Percentiles rank a stretch among this genome's conserved stretches.
These are phyloP conservation scores for Ophraella communa DNA, from an alignment of 2,888 invertebrate species.

Conservation along the genomic window DNA sequence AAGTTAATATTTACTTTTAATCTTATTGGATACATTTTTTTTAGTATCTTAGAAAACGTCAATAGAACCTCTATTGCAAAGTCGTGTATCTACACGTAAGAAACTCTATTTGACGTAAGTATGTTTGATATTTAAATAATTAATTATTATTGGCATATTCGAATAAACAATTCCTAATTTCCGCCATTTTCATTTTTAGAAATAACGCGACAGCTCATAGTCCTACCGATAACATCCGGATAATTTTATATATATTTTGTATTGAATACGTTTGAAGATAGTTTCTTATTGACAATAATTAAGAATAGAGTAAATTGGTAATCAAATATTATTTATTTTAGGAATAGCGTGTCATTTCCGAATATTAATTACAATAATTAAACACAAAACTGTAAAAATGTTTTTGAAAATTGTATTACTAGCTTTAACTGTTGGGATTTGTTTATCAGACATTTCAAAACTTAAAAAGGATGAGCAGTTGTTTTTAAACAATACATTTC, in stretches of 20 bases:
- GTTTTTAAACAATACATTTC: background rate
- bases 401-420: background rate
- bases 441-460: background rate
- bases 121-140: background rate
- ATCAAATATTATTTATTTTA: too few relatives aligned
- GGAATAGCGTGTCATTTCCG: background rate
- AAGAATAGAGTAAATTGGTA: background rate
- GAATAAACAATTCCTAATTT: background rate
- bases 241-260: background rate
- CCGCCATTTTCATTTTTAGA: background rate
- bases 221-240: background rate
- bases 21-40: background rate
- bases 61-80: background rate
- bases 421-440: background rate
- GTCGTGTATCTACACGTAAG: background rate
- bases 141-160: too few relatives aligned
- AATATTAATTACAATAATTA: background rate
- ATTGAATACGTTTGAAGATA: background rate
- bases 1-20: background rate
- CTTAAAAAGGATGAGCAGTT: background rate
- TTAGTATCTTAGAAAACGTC: background rate
- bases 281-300: background rate
- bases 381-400: background rate
- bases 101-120: background rate
- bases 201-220: background rate